These are phyloP conservation scores for Periophthalmus magnuspinnatus DNA, from an alignment of 2,797 vertebrate species.

Conservation along the genomic window DNA sequence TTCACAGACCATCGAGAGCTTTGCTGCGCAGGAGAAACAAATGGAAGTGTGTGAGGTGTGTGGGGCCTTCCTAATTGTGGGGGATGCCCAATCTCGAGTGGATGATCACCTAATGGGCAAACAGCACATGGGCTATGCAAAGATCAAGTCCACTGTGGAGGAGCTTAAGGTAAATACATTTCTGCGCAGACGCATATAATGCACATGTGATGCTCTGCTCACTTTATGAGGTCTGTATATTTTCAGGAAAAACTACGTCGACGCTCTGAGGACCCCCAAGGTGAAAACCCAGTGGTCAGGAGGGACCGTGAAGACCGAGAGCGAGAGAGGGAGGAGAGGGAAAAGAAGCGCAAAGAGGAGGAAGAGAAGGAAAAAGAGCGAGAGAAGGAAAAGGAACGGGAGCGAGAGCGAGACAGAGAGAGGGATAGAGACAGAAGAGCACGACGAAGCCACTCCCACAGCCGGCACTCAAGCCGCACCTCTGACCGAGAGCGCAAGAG, in stretches of 20 bases:
- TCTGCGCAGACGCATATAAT: not conserved
- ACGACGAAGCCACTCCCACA: constrained; percentile 90
- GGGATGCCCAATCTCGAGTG: constrained; percentile 96
- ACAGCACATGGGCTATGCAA: constrained; percentile 99
- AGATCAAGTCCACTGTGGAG: constrained; percentile 99
- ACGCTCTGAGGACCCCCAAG: constrained; percentile 87
- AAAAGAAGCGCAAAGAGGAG: constrained; percentile 79
- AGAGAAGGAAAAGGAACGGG: constrained; percentile 82
- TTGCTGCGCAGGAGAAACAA: constrained; percentile 98
- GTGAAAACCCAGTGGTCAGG: constrained; percentile 82
- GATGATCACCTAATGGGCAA: constrained; percentile 99
- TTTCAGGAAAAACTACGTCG: constrained; percentile 80
- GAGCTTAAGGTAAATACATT: constrained; percentile 87
- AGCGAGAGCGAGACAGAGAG: constrained; percentile 77
- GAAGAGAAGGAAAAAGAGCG: constrained; percentile 83
- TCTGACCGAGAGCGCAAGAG: constrained; percentile 92
- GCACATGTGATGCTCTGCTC: not conserved
- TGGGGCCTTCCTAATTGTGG: constrained; percentile 97
- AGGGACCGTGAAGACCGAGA: constrained; percentile 85
- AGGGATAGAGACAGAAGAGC: constrained; percentile 85
- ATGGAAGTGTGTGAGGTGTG: constrained; percentile 99
- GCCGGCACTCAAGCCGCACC: constrained; percentile 90
- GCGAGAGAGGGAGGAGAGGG: constrained; percentile 72
- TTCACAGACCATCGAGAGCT: constrained; percentile 95
- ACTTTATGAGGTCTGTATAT: not conserved